A percentile compares a stretch with the other conserved stretches of the same genome.
Conservation (phyloP, 2,113 vertebrate genomes). For the Engystomops pustulosus region DNA sequence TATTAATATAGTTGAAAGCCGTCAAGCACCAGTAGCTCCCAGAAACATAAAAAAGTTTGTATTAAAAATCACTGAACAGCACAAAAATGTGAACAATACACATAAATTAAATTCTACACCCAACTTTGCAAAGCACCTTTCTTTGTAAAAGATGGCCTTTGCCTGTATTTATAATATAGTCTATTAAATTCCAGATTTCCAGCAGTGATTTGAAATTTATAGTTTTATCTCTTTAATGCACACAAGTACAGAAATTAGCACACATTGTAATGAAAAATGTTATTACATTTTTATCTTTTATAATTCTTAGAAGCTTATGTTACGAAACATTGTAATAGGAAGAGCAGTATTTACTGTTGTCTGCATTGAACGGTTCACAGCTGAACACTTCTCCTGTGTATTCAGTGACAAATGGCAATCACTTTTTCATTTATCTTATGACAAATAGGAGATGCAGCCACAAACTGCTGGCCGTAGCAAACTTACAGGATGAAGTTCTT, state of each 20-base stretch:
- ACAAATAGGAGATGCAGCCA: constrained; percentile 86
- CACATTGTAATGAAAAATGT: constrained; percentile 59
- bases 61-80: constrained; percentile 85
- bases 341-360: constrained; percentile 73
- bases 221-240: constrained; percentile 62
- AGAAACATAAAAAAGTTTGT: constrained; percentile 86
- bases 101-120: constrained; percentile 79
- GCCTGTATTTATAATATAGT: constrained; percentile 65
- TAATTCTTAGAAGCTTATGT: constrained; percentile 63
- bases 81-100: constrained; percentile 82
- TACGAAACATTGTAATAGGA: constrained; percentile 70
- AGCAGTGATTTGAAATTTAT: constrained; percentile 55
- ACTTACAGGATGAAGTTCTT: constrained; percentile 89
- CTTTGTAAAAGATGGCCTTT: constrained; percentile 68
- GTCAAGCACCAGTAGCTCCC: constrained; percentile 75
- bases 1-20: constrained; percentile 82
- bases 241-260: constrained; percentile 65
- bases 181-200: constrained; percentile 65
- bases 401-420: constrained; percentile 86
- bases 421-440: constrained; percentile 89
- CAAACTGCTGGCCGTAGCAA: constrained; percentile 88
- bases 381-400: constrained; percentile 80
- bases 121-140: constrained; percentile 77
- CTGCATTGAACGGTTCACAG: constrained; percentile 75
- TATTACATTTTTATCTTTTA: constrained; percentile 62